Base-by-base conservation (phyloP, 2,113 vertebrate genomes). In the Crypturellus undulatus region DNA sequence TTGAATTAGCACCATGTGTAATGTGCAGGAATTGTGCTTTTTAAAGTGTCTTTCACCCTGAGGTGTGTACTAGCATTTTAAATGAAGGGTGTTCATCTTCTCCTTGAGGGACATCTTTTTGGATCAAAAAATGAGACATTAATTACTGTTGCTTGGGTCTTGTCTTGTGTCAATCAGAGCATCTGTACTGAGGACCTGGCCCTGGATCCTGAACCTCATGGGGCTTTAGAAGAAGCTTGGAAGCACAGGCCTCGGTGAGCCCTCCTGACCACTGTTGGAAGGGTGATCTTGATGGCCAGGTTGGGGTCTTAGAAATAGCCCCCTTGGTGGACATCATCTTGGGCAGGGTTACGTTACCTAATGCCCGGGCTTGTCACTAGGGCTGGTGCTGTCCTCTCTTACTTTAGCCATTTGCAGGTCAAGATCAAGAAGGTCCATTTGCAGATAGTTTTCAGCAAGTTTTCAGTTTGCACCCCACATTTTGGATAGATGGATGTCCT, bases 301-400 rank as follows among this genome's bases (percentile, higher is more conserved):
- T 86, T 28, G 32, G 45, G 49, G 17, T 11, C 28, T 34, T 9
- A 45, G 36, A 45, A 68, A 56, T 9, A 15, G 12, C 51, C 13
- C 83, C 19, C 16, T 4, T 14, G 24, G 24, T 70, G 68, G 43
- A 58, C 52, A 25, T 58, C 52, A 25, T 32, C 22, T 3, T 20
- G 67, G 36, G 28, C 13, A 3, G 21, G 13, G 22, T 30, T 25
- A 9, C 10, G 38, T 15, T 0, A 0, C 52, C 11, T 14, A 6
- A 24, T 28, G 60, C 4, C 12, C 38, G 24, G 60, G 24, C 47
- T 64, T 36, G 18, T 20, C 6, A 3, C 36, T 58, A 36, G 20
- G 38, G 16, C 30, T 24, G 49, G 20, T 40, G 32, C 24, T 9
- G 24, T 36, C 45, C 6, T 47, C 21, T 36, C 20, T 2, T 20